Conservation (phyloP, 64 coral and sea anemone genomes). For the Montipora efflorescens region DNA sequence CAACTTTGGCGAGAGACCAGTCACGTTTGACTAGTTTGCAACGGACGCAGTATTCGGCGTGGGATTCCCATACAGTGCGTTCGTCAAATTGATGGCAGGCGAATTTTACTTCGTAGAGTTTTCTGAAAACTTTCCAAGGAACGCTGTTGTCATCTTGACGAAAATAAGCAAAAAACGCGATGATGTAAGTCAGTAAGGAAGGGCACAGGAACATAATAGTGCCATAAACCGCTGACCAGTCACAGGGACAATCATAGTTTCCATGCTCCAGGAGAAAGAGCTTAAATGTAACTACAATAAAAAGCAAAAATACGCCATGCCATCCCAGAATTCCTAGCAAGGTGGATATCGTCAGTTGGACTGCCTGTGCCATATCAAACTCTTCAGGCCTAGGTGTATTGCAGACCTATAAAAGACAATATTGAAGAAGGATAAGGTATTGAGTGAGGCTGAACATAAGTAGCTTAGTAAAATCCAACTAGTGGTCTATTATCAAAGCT, state of each 20-base stretch:
- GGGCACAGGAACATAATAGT: conserved; percentile 61
- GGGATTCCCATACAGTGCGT: neutral
- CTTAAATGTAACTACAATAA: conserved; percentile 41
- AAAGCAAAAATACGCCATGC: conserved; percentile 61
- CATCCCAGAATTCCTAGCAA: conserved; percentile 63
- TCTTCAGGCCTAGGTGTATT: neutral
- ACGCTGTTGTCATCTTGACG: conserved; percentile 42
- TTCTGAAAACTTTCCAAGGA: conserved; percentile 67
- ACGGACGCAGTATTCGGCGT: neutral
- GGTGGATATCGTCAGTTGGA: conserved; percentile 24
- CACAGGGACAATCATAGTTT: conserved; percentile 35
- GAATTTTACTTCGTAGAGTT: conserved; percentile 7
- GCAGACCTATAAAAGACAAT: neutral
- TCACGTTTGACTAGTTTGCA: neutral
- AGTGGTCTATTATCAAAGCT: too few relatives aligned
- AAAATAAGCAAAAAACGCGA: conserved; percentile 62
- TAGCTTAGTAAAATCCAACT: too few relatives aligned
- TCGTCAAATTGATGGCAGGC: conserved; percentile 18
- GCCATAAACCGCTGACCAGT: conserved; percentile 33
- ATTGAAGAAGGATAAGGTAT: too few relatives aligned
- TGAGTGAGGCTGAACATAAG: too few relatives aligned
- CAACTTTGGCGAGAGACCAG: conserved; percentile 24
- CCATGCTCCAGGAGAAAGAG: conserved; percentile 32
- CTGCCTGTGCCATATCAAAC: neutral
- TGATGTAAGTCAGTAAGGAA: conserved; percentile 17